Base-by-base conservation (phyloP, 2,797 vertebrate genomes). In the Phoxinus dragarum region DNA sequence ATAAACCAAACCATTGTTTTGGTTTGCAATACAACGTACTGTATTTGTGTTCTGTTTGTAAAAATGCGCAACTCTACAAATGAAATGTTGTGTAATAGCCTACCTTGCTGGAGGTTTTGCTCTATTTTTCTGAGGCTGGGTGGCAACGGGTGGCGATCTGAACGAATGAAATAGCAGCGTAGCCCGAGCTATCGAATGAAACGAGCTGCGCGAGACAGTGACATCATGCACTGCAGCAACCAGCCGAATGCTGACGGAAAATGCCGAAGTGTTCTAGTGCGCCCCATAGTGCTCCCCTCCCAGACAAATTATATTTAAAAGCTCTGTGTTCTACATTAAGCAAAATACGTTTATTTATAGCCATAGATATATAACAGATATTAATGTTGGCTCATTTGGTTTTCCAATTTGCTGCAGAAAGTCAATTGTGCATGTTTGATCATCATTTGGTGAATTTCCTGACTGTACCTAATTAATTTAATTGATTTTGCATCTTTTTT, bases 161-260 rank as follows among this genome's bases (percentile, higher is more conserved):
- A 44, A 79, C 56, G 84, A 83, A 84, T 90, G 88, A 86, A 86
- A 64, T 79, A 72, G 52, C 76, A 73, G 71, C 66, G 71, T 67
- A 47, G 61, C 44, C 21, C 71, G 68, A 47, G 80, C 64, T 73
- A 75, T 44, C 73, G 61, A 56, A 76, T 80, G 85, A 31, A 77
- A 77, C 69, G 61, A 71, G 21, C 36, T 86, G 27, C 49, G 61
- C 21, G 86, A 69, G 67, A 40, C 75, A 59, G 82, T 91, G 90
- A 91, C 89, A 74, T 91, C 89, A 91, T 83, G 56, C 87, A 68
- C 89, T 76, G 90, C 90, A 89, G 87, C 88, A 83, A 85, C 86
- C 12, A 44, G 27, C 87, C 90, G 90, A 91, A 77, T 36, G 23
- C n/a, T 40, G 3, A 66, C 89, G 89, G 74, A 88, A 31, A 85